These are phyloP conservation scores for Agapornis roseicollis DNA, from an alignment of 2,113 vertebrate genomes.

Conservation along the genomic window DNA sequence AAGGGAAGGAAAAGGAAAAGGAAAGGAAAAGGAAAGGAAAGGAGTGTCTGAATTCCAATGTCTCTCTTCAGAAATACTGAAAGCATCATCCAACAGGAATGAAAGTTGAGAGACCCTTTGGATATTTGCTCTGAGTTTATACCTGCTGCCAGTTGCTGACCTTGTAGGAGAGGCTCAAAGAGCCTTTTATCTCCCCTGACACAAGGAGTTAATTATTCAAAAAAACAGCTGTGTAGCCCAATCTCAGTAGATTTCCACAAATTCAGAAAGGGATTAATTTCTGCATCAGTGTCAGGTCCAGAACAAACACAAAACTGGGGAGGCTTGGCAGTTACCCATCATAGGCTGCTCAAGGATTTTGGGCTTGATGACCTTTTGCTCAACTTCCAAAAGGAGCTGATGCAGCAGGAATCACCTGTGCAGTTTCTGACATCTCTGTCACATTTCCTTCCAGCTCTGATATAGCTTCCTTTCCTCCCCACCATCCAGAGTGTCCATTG, in stretches of 20 bases:
- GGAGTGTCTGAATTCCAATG: neutral
- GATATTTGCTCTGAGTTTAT: neutral
- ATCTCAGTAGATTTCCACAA: neutral
- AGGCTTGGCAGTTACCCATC: neutral
- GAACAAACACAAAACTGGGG: neutral
- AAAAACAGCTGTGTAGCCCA: neutral
- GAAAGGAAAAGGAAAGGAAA: too few species aligned
- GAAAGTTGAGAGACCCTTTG: neutral
- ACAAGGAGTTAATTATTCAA: neutral
- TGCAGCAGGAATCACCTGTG: accelerated
- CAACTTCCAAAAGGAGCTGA: neutral
- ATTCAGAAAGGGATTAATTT: neutral
- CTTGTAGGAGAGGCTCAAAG: neutral
- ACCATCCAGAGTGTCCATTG: neutral
- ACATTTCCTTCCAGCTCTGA: neutral
- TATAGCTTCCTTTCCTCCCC: neutral
- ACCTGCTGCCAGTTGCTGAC: neutral
- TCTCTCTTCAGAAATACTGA: neutral
- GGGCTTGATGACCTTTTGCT: neutral
- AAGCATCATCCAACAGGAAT: neutral
- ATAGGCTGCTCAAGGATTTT: neutral
- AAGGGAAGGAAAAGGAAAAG: too few species aligned
- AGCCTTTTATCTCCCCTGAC: neutral
- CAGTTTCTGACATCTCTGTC: neutral
- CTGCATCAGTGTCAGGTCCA: neutral